Percentiles rank a stretch among this genome's conserved stretches.
These are phyloP conservation scores for Limonius californicus DNA, from an alignment of 1,140 invertebrate species.

Conservation along the genomic window DNA sequence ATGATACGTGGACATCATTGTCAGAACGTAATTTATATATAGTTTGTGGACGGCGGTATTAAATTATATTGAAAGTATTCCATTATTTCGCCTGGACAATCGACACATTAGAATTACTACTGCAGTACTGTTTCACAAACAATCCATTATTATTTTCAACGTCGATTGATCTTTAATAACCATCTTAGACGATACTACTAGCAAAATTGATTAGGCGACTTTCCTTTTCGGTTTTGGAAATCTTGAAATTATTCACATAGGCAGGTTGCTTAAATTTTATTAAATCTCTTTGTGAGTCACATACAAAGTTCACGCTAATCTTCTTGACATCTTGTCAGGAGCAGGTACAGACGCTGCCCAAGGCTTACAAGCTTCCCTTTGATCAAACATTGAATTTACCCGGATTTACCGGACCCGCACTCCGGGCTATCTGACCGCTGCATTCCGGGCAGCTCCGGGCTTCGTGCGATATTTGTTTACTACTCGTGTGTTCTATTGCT, in stretches of 20 bases:
- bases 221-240: no score
- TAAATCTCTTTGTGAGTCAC: neutral
- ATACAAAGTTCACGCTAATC: conserved; percentile 2
- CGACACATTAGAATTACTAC: no score
- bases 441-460: neutral
- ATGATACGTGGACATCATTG: conserved; percentile 11
- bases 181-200: no score
- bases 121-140: no score
- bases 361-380: conserved; percentile 7
- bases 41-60: neutral
- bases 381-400: conserved; percentile 14
- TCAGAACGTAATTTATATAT: neutral
- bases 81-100: no score
- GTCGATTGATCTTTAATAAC: no score
- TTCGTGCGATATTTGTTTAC: neutral
- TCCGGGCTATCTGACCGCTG: conserved; percentile 4
- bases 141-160: no score
- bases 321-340: conserved; percentile 10
- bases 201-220: no score
- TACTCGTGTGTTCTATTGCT: neutral
- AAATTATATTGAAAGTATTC: neutral
- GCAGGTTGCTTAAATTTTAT: neutral
- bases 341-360: neutral
- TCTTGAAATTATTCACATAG: no score
- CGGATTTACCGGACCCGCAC: conserved; percentile 11